Evolutionary conservation across 2,797 vertebrate species (phyloP).

Genomic region (Mormyrus proboscirostris): DNA sequence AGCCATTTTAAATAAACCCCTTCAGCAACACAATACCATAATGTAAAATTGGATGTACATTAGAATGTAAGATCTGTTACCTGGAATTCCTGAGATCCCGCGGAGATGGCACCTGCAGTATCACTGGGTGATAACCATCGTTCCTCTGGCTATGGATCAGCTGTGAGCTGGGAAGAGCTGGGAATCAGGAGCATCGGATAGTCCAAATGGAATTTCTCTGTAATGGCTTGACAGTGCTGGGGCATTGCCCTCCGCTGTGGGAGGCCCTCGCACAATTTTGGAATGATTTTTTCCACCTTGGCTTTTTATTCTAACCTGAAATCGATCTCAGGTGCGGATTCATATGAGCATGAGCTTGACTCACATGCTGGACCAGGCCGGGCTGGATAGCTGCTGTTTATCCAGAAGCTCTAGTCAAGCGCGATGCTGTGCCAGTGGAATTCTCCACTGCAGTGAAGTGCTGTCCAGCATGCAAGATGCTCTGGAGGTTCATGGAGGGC

Average conservation of each 20-base stretch:
- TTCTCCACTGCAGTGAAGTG: background rate
- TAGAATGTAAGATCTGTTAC: background rate
- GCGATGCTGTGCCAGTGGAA: background rate
- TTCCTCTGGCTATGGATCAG: background rate
- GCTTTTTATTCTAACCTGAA: background rate
- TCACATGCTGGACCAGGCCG: background rate
- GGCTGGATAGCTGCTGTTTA: background rate
- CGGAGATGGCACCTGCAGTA: background rate
- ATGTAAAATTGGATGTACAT: background rate
- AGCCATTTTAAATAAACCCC: background rate
- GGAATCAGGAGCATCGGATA: background rate
- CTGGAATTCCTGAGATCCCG: background rate
- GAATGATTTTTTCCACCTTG: background rate
- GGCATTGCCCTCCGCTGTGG: background rate
- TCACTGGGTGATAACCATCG: background rate
- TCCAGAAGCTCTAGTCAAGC: background rate
- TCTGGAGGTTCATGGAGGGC: background rate
- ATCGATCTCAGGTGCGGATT: background rate
- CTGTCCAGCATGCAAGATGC: conserved; percentile 3
- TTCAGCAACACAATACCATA: background rate
- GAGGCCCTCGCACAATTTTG: background rate
- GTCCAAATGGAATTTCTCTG: background rate
- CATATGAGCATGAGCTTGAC: background rate
- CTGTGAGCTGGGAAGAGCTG: background rate
- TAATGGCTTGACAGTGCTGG: background rate